phyloP scores from a whole-genome alignment of 2,113 vertebrate genomes.

The Urocitellus parryii region DNA sequence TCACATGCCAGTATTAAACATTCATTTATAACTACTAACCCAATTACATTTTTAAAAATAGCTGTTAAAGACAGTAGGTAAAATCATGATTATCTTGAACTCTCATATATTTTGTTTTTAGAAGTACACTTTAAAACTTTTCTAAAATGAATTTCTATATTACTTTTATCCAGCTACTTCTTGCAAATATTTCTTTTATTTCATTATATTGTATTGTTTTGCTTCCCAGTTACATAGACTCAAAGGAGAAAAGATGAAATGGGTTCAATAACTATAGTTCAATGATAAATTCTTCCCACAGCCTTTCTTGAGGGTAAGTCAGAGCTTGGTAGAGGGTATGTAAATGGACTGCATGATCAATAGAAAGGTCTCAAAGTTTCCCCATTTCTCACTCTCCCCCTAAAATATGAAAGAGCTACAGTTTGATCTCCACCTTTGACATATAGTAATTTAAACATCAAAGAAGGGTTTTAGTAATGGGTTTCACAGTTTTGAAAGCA shows the following conservation, averaged over 20 bases:
- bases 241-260: constrained; percentile 47
- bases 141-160: background rate
- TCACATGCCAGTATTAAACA: background rate
- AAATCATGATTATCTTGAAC: background rate
- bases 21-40: background rate
- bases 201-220: constrained; percentile 48
- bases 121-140: background rate
- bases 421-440: constrained; percentile 72
- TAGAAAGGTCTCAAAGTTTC: constrained; percentile 22
- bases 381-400: background rate
- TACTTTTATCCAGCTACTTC: background rate
- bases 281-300: constrained; percentile 56
- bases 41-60: background rate
- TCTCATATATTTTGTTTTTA: background rate
- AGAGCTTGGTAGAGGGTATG: constrained; percentile 29
- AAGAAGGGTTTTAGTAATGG: constrained; percentile 66
- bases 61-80: background rate
- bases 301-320: constrained; percentile 16
- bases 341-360: constrained; percentile 64
- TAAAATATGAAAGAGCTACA: constrained; percentile 68
- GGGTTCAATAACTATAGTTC: background rate
- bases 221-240: background rate
- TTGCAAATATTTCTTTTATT: background rate
- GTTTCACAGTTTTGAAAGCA: constrained; percentile 66
- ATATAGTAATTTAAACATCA: constrained; percentile 77